A percentile compares a stretch with the other conserved stretches of the same genome.
Evolutionary conservation across 1,140 invertebrate species (phyloP).

Genomic region (Epicauta chinensis): DNA sequence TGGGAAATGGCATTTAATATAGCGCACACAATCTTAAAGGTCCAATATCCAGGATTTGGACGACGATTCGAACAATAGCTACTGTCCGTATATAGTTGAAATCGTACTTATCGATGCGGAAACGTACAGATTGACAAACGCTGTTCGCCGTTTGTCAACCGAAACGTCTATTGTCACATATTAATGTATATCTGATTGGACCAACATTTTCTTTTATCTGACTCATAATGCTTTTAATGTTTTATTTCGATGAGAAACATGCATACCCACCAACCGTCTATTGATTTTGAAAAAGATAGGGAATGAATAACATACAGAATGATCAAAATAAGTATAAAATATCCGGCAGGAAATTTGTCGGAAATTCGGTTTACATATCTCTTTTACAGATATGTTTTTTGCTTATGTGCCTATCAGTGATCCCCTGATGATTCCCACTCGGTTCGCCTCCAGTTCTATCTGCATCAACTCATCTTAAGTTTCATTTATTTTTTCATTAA

Average conservation of each 20-base stretch:
- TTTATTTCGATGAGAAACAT: neutral
- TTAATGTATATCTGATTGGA: constrained; percentile 18
- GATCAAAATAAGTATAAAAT: constrained; percentile 24
- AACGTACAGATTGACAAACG: constrained; percentile 36
- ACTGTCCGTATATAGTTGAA: constrained; percentile 26
- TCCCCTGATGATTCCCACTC: no score
- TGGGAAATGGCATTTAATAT: constrained; percentile 13
- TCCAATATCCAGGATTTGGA: constrained; percentile 12
- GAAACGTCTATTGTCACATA: constrained; percentile 29
- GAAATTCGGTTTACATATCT: constrained; percentile 27
- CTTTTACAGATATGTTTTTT: neutral
- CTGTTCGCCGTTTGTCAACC: constrained; percentile 33
- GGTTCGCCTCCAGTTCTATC: no score
- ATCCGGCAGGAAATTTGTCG: constrained; percentile 24
- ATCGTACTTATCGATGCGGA: constrained; percentile 35
- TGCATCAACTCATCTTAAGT: no score
- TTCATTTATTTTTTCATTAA: no score
- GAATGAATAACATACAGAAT: constrained; percentile 6
- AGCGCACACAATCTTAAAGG: constrained; percentile 5
- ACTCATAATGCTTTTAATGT: neutral
- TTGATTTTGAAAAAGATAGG: neutral
- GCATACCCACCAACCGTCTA: neutral
- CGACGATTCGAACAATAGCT: constrained; percentile 6
- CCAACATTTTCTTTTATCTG: neutral
- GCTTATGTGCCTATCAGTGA: no score